These are phyloP conservation scores for Hiodon alosoides DNA, from an alignment of 2,113 vertebrate genomes.

Conservation along the genomic window DNA sequence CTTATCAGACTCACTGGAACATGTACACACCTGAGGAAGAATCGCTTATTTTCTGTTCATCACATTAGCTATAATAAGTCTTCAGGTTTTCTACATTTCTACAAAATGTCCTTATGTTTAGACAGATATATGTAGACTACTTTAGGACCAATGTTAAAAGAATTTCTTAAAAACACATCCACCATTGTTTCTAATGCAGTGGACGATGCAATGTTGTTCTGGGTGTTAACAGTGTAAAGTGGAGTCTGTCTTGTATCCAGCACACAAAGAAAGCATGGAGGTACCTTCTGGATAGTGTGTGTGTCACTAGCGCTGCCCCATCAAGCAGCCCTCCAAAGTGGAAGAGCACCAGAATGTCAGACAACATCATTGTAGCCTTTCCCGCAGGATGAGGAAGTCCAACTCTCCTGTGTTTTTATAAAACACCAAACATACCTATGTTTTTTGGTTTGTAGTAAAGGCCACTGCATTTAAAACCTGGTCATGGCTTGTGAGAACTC, in stretches of 20 bases:
- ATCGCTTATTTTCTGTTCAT: constrained; percentile 1
- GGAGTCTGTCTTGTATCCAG: neutral
- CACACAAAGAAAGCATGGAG: neutral
- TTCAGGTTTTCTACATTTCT: neutral
- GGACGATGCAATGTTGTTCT: neutral
- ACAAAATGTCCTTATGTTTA: no score
- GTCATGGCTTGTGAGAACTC: neutral
- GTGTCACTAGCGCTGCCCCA: no score
- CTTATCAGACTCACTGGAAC: neutral
- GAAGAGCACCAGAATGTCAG: no score
- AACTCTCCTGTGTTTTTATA: no score
- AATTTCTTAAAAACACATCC: neutral
- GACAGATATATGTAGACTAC: no score
- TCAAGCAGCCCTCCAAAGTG: no score
- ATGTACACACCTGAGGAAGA: neutral
- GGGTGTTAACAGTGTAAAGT: neutral
- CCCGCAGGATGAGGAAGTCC: no score
- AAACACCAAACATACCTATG: no score
- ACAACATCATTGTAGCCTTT: no score
- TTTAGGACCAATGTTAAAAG: no score
- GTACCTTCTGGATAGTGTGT: neutral
- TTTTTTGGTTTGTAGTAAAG: neutral
- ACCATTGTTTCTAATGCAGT: neutral
- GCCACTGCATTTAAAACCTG: neutral
- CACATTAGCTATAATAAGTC: neutral